A percentile compares a stretch with the other conserved stretches of the same genome.
Evolutionary conservation across 2,797 vertebrate species (phyloP).

Genomic region (Takifugu ocellatus): DNA sequence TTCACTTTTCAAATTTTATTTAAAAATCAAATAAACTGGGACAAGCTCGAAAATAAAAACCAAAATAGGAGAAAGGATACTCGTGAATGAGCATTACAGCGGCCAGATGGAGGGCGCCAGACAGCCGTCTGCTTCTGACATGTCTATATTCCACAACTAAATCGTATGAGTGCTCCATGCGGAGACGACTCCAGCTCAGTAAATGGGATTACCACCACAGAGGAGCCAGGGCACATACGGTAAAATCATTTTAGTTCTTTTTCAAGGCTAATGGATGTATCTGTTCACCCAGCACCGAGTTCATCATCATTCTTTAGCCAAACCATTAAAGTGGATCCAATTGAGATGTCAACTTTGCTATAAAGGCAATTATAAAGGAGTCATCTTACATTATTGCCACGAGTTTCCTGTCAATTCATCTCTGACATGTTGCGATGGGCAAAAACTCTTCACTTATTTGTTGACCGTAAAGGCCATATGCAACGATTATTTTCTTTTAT

Average conservation of each 20-base stretch:
- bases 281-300: conserved; percentile 18
- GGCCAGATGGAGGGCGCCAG: background rate
- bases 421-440: too few species aligned
- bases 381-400: background rate
- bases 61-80: background rate
- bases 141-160: conserved; percentile 23
- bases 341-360: conserved; percentile 4
- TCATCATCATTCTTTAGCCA: conserved; percentile 5
- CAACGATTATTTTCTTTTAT: too few species aligned
- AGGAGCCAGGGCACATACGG: conserved; percentile 31
- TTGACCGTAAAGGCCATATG: too few species aligned
- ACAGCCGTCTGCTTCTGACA: conserved; percentile 17
- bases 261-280: conserved; percentile 44
- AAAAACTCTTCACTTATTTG: too few species aligned
- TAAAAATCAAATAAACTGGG: too few species aligned
- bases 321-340: conserved; percentile 14
- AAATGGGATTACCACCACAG: conserved; percentile 56
- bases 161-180: conserved; percentile 32
- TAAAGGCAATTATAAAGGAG: background rate
- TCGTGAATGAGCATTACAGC: conserved; percentile 13
- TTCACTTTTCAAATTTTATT: too few species aligned
- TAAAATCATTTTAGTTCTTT: conserved; percentile 59
- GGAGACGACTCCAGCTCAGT: conserved; percentile 38
- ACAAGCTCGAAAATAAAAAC: too few species aligned
- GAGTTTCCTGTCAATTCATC: too few species aligned